Conservation (phyloP, 2,113 vertebrate species). For the Plecotus auritus region DNA sequence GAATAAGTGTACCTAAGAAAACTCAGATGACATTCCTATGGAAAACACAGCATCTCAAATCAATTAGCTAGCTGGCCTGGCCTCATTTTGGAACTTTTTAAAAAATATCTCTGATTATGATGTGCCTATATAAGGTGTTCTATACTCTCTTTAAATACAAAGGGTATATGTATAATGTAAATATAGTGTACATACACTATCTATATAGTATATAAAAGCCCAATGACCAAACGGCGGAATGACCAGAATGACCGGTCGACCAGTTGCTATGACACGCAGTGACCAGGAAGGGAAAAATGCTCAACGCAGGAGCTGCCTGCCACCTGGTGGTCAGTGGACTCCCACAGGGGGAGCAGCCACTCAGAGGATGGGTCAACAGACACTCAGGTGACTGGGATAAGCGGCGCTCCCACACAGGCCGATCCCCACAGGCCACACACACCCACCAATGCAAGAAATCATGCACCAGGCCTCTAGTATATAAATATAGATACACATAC, state of each 20-base stretch:
- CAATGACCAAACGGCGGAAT: accelerated
- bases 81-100: background rate
- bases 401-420: too few relatives aligned
- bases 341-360: too few relatives aligned
- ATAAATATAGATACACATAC: background rate
- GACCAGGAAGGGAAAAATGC: too few relatives aligned
- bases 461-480: too few relatives aligned
- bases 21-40: background rate
- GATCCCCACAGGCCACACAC: too few relatives aligned
- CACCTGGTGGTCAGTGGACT: too few relatives aligned
- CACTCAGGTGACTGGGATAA: too few relatives aligned
- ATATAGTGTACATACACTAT: background rate
- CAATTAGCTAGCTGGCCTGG: background rate
- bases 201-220: background rate
- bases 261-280: too few relatives aligned
- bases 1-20: background rate
- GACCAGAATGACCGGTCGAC: too few relatives aligned
- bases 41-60: background rate
- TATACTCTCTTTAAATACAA: background rate
- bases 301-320: too few relatives aligned
- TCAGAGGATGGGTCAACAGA: too few relatives aligned
- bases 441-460: too few relatives aligned
- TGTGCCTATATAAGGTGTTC: background rate
- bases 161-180: background rate
- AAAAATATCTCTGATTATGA: background rate